Base-by-base conservation (phyloP, 2,797 vertebrate genomes). In the Heterohyrax brucei region DNA sequence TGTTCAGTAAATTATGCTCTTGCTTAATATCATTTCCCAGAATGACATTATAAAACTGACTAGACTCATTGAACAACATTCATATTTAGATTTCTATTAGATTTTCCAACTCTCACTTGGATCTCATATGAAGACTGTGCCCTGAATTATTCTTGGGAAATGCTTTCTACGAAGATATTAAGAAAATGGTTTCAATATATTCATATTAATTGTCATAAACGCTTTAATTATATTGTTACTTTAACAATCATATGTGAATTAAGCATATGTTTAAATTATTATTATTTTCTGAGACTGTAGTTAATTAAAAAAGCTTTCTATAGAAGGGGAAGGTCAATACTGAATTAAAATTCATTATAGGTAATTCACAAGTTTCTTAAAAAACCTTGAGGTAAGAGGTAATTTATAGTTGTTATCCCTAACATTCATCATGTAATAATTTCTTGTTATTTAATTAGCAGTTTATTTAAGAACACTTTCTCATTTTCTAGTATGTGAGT, bases 51-150 rank as follows among this genome's bases (percentile, higher is more conserved):
- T 68, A 96, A 87, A 78, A 66, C 30, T 93, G 87, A 82, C 72
- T 66, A 50, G 12, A 90, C 12, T 3, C 30, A 72, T 18, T 56
- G 6, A 56, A 77, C 4, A 66, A 7, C 75, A 46, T 87, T 21
- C 12, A 62, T 95, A 81, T 82, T 93, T 22, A 44, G 4, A 6
- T 62, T 86, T 83, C 72, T 64, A 44, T 78, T 78, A 72, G 62
- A 73, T 96, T 89, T 83, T 96, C 30, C 10, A 94, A 64, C 5
- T 59, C 48, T 16, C 59, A 30, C 26, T 90, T 89, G 75, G 53
- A 89, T 94, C n/a, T 19, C 28, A 77, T 56, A 9, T 94, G n/a
- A 90, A 88, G 86, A 66, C 21, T 59, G 2, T 80, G 66, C 24
- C 10, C 62, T 86, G 19, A 82, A 87, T 83, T 53, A 89, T 44